Conservation (phyloP, 2,113 vertebrate genomes). For the Ictalurus punctatus region DNA sequence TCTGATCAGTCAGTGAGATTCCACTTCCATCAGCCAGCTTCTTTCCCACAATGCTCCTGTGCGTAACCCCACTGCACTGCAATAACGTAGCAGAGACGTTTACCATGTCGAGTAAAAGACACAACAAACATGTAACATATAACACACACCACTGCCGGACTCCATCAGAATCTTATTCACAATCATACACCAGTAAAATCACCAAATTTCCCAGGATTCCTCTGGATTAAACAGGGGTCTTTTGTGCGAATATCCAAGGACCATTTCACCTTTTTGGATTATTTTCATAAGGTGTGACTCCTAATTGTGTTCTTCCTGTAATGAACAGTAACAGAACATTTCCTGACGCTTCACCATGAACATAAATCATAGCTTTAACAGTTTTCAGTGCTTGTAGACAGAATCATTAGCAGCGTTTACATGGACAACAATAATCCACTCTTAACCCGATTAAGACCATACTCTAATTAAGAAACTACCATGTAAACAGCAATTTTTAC, state of each 20-base stretch:
- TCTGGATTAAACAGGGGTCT: too few species aligned
- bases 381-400: not conserved
- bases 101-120: not conserved
- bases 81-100: slow-evolving; percentile 3
- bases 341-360: not conserved
- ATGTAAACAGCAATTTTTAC: too few species aligned
- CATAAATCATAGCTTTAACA: not conserved
- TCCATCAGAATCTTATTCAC: not conserved
- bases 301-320: too few species aligned
- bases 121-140: not conserved
- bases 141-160: not conserved
- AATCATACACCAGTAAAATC: too few species aligned
- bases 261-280: not conserved
- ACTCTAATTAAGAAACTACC: too few species aligned
- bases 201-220: too few species aligned
- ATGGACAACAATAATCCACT: too few species aligned
- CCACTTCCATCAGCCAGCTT: not conserved
- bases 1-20: not conserved
- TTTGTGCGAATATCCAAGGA: not conserved
- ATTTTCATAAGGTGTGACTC: too few species aligned
- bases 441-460: too few species aligned
- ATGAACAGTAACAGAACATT: too few species aligned
- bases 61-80: slow-evolving; percentile 8
- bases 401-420: too few species aligned
- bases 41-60: not conserved